Conservation (phyloP, 2,113 vertebrate species). For the Nycticryphes semicollaris region DNA sequence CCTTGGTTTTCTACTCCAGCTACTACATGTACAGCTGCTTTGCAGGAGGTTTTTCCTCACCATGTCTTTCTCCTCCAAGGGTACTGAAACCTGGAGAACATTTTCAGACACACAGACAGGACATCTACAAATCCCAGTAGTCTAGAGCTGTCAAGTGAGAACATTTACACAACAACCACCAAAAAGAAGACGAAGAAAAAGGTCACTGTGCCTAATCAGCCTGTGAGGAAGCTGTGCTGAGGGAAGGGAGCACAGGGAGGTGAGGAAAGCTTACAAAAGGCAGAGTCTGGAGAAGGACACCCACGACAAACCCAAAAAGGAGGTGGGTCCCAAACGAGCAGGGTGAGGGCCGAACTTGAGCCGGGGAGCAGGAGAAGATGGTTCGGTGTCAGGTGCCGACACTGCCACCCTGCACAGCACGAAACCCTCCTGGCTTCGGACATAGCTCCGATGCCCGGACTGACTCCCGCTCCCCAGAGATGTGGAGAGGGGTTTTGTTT, state of each 20-base stretch:
- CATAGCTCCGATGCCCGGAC: background rate
- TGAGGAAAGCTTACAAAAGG: background rate
- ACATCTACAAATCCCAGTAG: background rate
- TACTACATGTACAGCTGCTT: background rate
- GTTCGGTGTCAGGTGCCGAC: background rate
- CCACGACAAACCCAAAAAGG: background rate
- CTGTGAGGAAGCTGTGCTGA: background rate
- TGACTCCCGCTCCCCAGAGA: background rate
- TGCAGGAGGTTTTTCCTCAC: background rate
- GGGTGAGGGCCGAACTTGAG: background rate
- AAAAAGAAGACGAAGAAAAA: background rate
- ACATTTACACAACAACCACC: background rate
- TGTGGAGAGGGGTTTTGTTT: background rate
- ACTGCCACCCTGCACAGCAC: background rate
- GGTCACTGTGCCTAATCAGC: background rate
- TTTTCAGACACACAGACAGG: background rate
- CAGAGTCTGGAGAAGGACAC: background rate
- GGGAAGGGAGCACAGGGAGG: background rate
- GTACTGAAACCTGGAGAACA: background rate
- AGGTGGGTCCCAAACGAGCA: background rate
- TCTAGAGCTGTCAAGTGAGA: background rate
- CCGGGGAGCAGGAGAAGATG: background rate
- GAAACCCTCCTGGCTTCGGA: rapidly evolving
- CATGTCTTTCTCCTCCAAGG: background rate
- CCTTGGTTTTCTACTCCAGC: background rate